These are phyloP conservation scores for Tursiops truncatus DNA, from an alignment of 2,113 vertebrate species.

Conservation along the genomic window DNA sequence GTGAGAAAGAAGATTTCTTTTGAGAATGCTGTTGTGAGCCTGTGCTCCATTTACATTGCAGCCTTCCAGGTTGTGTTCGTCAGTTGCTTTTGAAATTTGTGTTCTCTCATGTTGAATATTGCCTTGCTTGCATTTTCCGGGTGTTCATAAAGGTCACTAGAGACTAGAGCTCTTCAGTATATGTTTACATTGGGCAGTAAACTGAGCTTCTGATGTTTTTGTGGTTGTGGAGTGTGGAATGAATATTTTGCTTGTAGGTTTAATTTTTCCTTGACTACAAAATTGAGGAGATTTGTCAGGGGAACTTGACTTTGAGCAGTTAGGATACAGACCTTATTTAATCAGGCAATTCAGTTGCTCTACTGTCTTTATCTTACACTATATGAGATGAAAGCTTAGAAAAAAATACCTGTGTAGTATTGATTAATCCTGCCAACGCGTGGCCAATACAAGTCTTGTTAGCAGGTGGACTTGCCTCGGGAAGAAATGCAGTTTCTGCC, in stretches of 20 bases:
- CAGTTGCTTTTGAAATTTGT: background rate
- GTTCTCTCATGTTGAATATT: background rate
- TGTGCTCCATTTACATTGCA: background rate
- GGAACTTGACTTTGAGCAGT: conserved; percentile 56
- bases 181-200: background rate
- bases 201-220: background rate
- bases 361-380: conserved; percentile 76
- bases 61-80: background rate
- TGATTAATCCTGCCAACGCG: conserved; percentile 71
- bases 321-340: conserved; percentile 64
- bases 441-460: conserved; percentile 79
- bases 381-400: conserved; percentile 66
- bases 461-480: conserved; percentile 77
- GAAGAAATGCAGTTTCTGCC: conserved; percentile 58
- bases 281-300: conserved; percentile 57
- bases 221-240: background rate
- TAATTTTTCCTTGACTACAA: conserved; percentile 54
- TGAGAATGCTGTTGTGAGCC: background rate
- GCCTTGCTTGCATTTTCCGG: background rate
- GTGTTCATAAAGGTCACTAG: background rate
- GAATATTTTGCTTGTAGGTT: conserved; percentile 1
- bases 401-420: conserved; percentile 78
- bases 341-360: conserved; percentile 67
- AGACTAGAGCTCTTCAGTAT: background rate
- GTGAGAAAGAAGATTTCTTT: background rate